Evolutionary conservation across 64 coral and sea anemone genomes (phyloP).

Genomic region (Stichodactyla mertensii): DNA sequence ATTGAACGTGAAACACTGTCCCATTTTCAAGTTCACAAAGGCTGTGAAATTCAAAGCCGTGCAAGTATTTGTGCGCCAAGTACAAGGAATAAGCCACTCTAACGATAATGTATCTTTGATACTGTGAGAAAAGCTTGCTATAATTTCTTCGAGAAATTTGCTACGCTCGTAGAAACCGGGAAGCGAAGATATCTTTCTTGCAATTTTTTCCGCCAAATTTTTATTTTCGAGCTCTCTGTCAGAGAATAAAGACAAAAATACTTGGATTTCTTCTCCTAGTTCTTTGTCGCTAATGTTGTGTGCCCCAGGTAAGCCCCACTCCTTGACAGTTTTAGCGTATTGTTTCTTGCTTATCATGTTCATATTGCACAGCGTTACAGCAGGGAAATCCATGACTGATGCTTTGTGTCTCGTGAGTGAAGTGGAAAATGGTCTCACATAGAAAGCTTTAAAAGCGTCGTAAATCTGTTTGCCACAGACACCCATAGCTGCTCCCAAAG

Average conservation of each 20-base stretch:
- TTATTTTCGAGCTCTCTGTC: not conserved
- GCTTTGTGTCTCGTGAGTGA: not conserved
- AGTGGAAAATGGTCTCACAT: not conserved
- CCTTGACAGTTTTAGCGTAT: not conserved
- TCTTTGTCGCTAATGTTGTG: not conserved
- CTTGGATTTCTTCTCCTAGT: not conserved
- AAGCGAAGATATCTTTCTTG: too few species aligned
- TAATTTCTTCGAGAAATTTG: not conserved
- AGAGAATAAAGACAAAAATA: not conserved
- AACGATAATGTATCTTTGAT: constrained; percentile 8
- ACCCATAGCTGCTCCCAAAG: not conserved
- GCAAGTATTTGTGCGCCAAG: not conserved
- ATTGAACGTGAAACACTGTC: constrained; percentile 12
- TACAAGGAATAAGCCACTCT: constrained; percentile 9
- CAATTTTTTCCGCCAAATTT: not conserved
- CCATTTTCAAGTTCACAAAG: constrained; percentile 9
- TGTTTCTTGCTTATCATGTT: constrained; percentile 16
- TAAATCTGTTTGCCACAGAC: constrained; percentile 2
- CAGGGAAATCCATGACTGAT: not conserved
- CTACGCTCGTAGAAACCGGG: not conserved
- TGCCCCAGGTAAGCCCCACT: not conserved
- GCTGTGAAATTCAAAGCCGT: not conserved
- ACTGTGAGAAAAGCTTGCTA: not conserved
- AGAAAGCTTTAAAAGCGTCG: not conserved
- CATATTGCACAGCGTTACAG: constrained; percentile 13